Evolutionary conservation across 2,888 invertebrate species (phyloP).

Genomic region (Cephalotes varians): DNA sequence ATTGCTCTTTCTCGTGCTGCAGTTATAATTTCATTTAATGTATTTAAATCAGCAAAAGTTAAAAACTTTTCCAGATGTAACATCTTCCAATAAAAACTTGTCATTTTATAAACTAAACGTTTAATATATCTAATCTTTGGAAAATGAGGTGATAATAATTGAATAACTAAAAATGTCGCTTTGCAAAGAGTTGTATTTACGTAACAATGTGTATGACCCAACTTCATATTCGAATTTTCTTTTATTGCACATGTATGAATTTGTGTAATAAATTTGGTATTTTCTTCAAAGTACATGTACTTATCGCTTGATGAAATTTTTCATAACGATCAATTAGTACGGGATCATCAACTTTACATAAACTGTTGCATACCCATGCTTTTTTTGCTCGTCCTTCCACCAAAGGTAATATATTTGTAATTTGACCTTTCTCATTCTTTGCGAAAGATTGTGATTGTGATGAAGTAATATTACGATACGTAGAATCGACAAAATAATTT

Average conservation of each 20-base stretch:
- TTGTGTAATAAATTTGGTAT: neutral
- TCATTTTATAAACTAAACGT: neutral
- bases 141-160: slow-evolving; percentile 16
- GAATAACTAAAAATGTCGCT: neutral
- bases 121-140: neutral
- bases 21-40: slow-evolving; percentile 3
- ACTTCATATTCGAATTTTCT: neutral
- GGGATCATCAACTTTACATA: neutral
- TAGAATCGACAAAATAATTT: neutral
- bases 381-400: neutral
- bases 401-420: neutral
- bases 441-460: neutral
- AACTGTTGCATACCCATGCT: neutral
- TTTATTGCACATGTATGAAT: neutral
- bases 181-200: neutral
- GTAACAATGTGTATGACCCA: neutral
- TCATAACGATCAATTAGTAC: neutral
- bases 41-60: neutral
- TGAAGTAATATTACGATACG: neutral
- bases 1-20: neutral
- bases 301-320: neutral
- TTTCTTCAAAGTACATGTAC: neutral
- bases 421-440: neutral
- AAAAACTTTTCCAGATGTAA: neutral
- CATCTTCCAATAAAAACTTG: neutral